Percentiles rank a stretch among this genome's conserved stretches.
These are phyloP conservation scores for Drosophila nigrodunni DNA, from an alignment of 1,140 invertebrate genomes.

Conservation along the genomic window DNA sequence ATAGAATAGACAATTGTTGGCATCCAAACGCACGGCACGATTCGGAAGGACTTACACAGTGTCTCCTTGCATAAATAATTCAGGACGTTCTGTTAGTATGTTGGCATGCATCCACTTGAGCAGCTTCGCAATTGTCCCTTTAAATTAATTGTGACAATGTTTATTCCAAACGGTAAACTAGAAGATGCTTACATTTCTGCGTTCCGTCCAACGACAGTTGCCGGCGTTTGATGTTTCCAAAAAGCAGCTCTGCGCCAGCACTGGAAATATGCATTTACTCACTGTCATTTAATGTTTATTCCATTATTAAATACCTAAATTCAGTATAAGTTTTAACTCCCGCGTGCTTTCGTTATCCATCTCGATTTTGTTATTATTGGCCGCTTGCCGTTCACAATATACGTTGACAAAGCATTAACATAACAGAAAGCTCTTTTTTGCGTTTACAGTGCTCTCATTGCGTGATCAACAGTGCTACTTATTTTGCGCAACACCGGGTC, in stretches of 20 bases:
- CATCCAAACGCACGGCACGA: not conserved
- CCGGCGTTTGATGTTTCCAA: conserved; percentile 92
- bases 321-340: conserved; percentile 72
- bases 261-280: conserved; percentile 81
- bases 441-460: not conserved
- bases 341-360: conserved; percentile 18
- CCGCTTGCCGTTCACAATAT: conserved; percentile 29
- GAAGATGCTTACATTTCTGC: conserved; percentile 85
- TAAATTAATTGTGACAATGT: conserved; percentile 47
- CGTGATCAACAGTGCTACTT: no score
- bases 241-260: conserved; percentile 94
- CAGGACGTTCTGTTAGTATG: conserved; percentile 92
- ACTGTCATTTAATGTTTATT: not conserved
- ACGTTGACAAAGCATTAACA: not conserved
- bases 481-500: no score
- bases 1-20: conserved; percentile 18
- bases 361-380: conserved; percentile 12
- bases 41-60: conserved; percentile 88
- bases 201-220: conserved; percentile 86
- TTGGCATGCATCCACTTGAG: conserved; percentile 94
- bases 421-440: not conserved
- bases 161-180: not conserved
- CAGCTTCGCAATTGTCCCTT: conserved; percentile 91
- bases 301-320: conserved; percentile 59
- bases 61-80: conserved; percentile 94